These are phyloP conservation scores for Caerostris extrusa DNA, from an alignment of 1,140 invertebrate genomes.

Conservation along the genomic window DNA sequence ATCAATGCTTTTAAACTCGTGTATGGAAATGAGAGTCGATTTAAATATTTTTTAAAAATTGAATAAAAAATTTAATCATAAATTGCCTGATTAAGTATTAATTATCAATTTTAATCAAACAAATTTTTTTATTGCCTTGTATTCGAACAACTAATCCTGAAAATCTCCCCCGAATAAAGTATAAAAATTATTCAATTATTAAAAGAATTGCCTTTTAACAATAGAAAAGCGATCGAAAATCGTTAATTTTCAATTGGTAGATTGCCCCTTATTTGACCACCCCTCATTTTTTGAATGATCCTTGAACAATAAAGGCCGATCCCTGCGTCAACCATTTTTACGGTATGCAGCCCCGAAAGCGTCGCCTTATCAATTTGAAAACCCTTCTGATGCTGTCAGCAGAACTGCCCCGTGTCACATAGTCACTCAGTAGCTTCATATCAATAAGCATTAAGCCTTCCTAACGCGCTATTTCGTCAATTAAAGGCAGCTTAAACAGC, in stretches of 20 bases:
- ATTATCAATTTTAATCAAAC: no score
- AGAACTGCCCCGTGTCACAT: conserved; percentile 42
- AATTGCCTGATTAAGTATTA: no score
- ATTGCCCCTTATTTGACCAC: not conserved
- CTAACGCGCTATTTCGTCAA: conserved; percentile 71
- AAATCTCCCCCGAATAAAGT: no score
- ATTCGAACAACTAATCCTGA: no score
- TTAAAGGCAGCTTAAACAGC: conserved; percentile 74
- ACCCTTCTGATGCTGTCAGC: conserved; percentile 69
- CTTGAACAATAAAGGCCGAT: conserved; percentile 71
- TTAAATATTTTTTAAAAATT: no score
- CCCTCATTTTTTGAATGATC: conserved; percentile 61
- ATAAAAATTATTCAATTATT: no score
- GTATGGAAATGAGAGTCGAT: no score
- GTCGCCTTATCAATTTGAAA: conserved; percentile 72
- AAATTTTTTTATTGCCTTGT: no score
- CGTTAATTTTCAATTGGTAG: not conserved
- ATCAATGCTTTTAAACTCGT: no score
- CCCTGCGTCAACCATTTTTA: conserved; percentile 71
- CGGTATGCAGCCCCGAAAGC: conserved; percentile 59
- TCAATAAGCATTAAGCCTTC: conserved; percentile 71
- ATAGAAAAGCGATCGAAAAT: no score
- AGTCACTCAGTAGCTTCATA: conserved; percentile 57
- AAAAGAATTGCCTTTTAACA: no score
- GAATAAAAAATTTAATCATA: no score